A percentile compares a stretch with the other conserved stretches of the same genome.
Evolutionary conservation across 2,888 invertebrate species (phyloP).

Genomic region (Polyommatus iphigenia): DNA sequence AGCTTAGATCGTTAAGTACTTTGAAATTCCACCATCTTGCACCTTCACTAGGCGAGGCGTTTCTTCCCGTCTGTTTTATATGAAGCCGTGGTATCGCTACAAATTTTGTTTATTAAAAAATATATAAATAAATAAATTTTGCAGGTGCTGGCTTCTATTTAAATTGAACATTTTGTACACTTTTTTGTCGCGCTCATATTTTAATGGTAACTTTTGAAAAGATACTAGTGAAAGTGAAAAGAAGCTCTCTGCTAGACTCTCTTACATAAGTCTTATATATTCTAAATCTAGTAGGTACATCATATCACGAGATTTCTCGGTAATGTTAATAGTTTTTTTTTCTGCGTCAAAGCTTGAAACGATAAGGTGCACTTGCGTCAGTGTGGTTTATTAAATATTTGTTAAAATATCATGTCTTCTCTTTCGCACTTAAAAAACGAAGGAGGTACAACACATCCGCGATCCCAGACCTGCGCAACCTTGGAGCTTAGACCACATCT

Average conservation of each 20-base stretch:
- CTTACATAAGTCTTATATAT: too few relatives aligned
- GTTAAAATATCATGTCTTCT: neutral
- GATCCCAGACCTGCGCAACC: neutral
- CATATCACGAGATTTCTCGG: neutral
- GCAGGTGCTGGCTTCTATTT: too few relatives aligned
- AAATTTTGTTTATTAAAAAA: neutral
- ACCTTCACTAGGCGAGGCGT: neutral
- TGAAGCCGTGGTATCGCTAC: neutral
- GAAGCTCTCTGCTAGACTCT: too few relatives aligned
- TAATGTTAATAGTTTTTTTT: neutral
- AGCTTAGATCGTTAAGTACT: neutral
- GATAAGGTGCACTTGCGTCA: neutral
- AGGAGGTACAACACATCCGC: neutral
- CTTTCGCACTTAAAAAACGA: neutral
- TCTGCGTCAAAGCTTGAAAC: neutral
- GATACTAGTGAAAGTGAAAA: too few relatives aligned
- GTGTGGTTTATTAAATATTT: neutral
- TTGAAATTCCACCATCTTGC: neutral
- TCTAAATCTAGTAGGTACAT: too few relatives aligned
- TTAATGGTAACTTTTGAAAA: too few relatives aligned
- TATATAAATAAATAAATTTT: too few relatives aligned
- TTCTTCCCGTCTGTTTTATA: neutral
- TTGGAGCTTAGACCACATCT: neutral
- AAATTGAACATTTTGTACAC: too few relatives aligned
- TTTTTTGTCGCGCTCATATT: neutral